A percentile compares a stretch with the other conserved stretches of the same genome.
These are phyloP conservation scores for Alviniconcha marisindica DNA, from an alignment of 1,140 invertebrate species.

Conservation along the genomic window DNA sequence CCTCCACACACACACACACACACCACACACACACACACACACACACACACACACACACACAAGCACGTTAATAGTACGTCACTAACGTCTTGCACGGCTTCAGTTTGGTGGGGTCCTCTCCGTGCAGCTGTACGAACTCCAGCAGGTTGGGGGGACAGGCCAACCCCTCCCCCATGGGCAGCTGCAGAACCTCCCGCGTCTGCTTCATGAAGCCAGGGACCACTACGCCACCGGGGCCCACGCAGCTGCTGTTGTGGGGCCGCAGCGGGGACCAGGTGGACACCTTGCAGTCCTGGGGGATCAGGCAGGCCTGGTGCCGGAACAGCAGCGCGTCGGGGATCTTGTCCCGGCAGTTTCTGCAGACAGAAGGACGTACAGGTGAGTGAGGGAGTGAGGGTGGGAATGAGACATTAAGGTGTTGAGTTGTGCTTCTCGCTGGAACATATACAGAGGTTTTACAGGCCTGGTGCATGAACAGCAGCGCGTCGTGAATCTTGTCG, in stretches of 20 bases:
- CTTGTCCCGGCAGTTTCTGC: constrained; percentile 47
- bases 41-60: neutral
- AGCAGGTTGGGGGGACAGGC: constrained; percentile 77
- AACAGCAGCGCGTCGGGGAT: constrained; percentile 74
- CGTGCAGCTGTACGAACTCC: constrained; percentile 67
- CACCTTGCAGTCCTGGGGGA: constrained; percentile 78
- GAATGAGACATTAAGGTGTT: constrained; percentile 75
- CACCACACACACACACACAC: neutral
- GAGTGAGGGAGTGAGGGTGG: neutral
- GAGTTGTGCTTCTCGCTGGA: neutral
- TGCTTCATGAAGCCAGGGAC: constrained; percentile 72
- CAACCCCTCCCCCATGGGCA: constrained; percentile 76
- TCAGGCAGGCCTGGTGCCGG: constrained; percentile 74
- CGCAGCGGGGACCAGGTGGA: constrained; percentile 80
- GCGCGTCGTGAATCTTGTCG: constrained; percentile 66
- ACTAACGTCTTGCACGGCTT: constrained; percentile 76
- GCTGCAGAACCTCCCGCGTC: constrained; percentile 72
- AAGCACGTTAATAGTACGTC: neutral
- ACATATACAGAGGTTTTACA: constrained; percentile 54
- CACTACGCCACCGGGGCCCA: constrained; percentile 70
- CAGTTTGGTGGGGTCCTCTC: constrained; percentile 56
- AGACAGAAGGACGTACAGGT: neutral
- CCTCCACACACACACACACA: neutral
- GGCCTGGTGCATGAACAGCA: constrained; percentile 73
- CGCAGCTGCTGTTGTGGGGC: constrained; percentile 73